Base-by-base conservation (phyloP, 1,140 invertebrate genomes). In the Zaprionus vittiger region DNA sequence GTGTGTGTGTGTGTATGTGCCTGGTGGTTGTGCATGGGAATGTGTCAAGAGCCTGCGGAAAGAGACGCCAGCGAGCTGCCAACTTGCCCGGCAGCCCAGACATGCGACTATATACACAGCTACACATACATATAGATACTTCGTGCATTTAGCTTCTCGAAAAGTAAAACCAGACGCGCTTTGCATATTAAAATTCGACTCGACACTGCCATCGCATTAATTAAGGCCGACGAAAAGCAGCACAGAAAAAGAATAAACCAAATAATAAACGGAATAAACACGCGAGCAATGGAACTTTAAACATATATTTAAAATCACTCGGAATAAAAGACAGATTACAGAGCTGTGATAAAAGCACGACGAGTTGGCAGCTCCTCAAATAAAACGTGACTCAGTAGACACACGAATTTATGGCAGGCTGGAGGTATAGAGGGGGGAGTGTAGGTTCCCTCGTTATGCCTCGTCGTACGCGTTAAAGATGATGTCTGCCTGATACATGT, bases 361-460 rank as follows among this genome's bases (percentile, higher is more conserved):
- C 44, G 54, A 80, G 78, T 73, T 84, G 80, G 83, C 72, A 86
- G 77, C 68, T 62, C 78, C 69, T 67, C n/a, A 7, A 47, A 84
- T 61, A 68, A 73, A 83, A 89, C 83, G 83, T 86, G 84, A 86
- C 84, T 86, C 77, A 87, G 81, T 76, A 37, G 54, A 65, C 55
- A 66, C 17, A 65, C 34, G 24, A 67, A 20, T 47, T 54, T 65
- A 31, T 65, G n/a, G 5, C 14, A n/a, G 26, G 9, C n/a, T 5
- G 11, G 38, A 15, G n/a, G 14, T 4, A 15, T 24, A 22, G 1
- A 11, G n/a, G 34, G 38, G 41, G 9, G 6, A 12, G 54, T n/a
- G 22, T n/a, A 11, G 26, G 26, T 15, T 20, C 55, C 49, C 59
- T 80, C 56, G 41, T 72, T 81, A 80, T 86, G 69, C 80, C 77